Evolutionary conservation across 2,113 vertebrate genomes (phyloP).

Genomic region (Percina caprodes): DNA sequence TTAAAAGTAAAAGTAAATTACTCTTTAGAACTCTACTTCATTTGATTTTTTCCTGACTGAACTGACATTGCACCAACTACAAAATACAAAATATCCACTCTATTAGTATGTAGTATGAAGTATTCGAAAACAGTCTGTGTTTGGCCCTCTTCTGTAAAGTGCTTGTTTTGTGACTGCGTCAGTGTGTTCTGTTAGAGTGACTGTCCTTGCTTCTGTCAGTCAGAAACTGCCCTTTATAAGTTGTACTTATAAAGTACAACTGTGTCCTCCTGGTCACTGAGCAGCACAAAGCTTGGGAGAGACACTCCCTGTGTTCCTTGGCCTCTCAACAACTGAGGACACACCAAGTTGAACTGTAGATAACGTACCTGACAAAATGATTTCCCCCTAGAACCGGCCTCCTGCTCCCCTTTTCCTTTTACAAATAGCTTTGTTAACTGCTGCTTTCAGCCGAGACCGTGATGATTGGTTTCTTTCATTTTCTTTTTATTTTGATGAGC

Average conservation of each 20-base stretch:
- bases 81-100: background rate
- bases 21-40: background rate
- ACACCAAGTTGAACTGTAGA: constrained; percentile 56
- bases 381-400: constrained; percentile 49
- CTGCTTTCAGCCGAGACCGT: background rate
- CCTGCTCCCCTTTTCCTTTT: constrained; percentile 22
- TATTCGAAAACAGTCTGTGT: background rate
- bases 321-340: constrained; percentile 43
- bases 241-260: constrained; percentile 12
- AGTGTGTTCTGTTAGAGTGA: constrained; percentile 29
- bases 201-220: constrained; percentile 55
- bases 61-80: background rate
- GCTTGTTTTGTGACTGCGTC: constrained; percentile 13
- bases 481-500: constrained; percentile 26
- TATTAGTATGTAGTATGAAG: background rate
- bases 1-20: background rate
- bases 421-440: constrained; percentile 52
- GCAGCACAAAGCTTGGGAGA: constrained; percentile 41
- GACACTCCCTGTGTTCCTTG: constrained; percentile 13
- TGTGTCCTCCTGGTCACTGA: constrained; percentile 39
- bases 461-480: constrained; percentile 26
- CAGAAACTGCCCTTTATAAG: constrained; percentile 57
- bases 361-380: constrained; percentile 43
- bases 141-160: background rate
- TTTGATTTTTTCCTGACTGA: no score